These are phyloP conservation scores for Molorchus minor DNA, from an alignment of 2,888 invertebrate genomes.

Conservation along the genomic window DNA sequence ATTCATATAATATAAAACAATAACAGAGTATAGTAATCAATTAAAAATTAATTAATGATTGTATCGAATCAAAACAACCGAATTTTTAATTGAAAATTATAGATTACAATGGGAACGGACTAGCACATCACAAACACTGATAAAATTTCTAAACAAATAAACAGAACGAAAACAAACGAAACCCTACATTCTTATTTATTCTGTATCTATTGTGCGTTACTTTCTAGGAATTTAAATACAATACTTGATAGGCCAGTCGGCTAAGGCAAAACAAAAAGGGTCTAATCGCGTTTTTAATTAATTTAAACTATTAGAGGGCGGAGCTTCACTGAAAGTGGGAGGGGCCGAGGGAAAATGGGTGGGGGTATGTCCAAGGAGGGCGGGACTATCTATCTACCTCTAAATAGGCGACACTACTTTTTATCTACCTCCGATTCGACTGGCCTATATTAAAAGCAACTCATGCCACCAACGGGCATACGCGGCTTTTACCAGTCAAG, in stretches of 20 bases:
- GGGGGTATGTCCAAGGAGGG: too few species aligned
- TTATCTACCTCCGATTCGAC: too few species aligned
- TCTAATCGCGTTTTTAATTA: neutral
- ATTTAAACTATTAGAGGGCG: too few species aligned
- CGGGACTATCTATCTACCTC: too few species aligned
- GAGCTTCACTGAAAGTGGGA: too few species aligned
- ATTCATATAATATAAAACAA: constrained; percentile 47
- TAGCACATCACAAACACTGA: constrained; percentile 58
- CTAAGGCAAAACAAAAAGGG: neutral
- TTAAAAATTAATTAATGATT: constrained; percentile 39
- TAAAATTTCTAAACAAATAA: constrained; percentile 33
- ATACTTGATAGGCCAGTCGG: neutral
- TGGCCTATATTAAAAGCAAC: constrained; percentile 3
- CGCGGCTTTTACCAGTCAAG: constrained; percentile 7
- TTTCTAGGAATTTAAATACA: constrained; percentile 25
- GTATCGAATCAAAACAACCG: constrained; percentile 30
- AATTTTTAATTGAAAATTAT: constrained; percentile 45
- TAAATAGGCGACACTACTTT: too few species aligned
- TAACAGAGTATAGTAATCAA: constrained; percentile 48
- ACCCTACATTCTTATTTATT: constrained; percentile 10
- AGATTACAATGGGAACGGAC: constrained; percentile 50
- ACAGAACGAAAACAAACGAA: constrained; percentile 18
- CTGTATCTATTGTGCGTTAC: constrained; percentile 18
- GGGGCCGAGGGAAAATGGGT: too few species aligned
- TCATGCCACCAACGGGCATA: neutral